Percentiles rank a stretch among this genome's conserved stretches.
These are phyloP conservation scores for Ichneumoninae sp. DNA, from an alignment of 2,888 invertebrate species.

Conservation along the genomic window DNA sequence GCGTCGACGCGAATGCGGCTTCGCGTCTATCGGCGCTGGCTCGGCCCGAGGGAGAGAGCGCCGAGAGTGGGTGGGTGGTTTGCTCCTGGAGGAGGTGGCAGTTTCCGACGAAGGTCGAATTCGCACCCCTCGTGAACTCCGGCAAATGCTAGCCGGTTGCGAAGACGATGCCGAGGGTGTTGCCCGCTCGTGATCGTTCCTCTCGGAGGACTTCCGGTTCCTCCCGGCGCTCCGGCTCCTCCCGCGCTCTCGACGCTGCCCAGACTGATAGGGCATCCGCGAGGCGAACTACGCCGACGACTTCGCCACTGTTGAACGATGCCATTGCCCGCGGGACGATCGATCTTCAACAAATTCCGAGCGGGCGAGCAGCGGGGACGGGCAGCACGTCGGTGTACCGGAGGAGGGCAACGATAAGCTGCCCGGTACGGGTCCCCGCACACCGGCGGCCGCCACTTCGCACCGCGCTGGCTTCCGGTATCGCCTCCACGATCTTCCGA, in stretches of 20 bases:
- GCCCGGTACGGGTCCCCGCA: neutral
- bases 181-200: constrained; percentile 11
- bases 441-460: neutral
- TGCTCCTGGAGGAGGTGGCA: constrained; percentile 11
- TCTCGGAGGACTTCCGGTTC: neutral
- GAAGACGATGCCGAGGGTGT: constrained; percentile 43
- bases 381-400: neutral
- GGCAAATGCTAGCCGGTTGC: constrained; percentile 14
- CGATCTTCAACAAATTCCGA: constrained; percentile 61
- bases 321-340: constrained; percentile 62
- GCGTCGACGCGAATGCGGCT: constrained; percentile 66
- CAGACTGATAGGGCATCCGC: constrained; percentile 1
- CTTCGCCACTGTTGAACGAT: constrained; percentile 55
- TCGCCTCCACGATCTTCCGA: neutral
- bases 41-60: neutral
- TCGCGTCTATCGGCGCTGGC: constrained; percentile 26
- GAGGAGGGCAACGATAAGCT: constrained; percentile 18
- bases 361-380: constrained; percentile 16
- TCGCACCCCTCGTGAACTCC: constrained; percentile 58
- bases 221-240: neutral
- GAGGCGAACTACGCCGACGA: constrained; percentile 34
- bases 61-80: constrained; percentile 10
- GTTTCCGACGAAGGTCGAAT: constrained; percentile 59
- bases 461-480: constrained; percentile 23
- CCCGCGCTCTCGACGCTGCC: neutral